Percentiles rank a stretch among this genome's conserved stretches.
phyloP scores from a whole-genome alignment of 1,140 invertebrate species.

The Drosophila ficusphila region DNA sequence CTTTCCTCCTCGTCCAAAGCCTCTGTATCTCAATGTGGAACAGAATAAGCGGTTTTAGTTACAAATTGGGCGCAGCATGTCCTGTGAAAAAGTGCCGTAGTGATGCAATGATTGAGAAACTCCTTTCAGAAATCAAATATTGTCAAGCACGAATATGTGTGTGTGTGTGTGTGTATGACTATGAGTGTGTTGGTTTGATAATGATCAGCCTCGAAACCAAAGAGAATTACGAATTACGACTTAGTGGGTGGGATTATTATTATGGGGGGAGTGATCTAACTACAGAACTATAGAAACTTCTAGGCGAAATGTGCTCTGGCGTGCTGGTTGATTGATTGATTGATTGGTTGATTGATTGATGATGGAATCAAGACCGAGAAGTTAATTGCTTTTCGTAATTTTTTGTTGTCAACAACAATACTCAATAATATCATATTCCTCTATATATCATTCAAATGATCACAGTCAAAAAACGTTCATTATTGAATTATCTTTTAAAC shows the following conservation, averaged over 20 bases:
- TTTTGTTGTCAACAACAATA: slow-evolving; percentile 48
- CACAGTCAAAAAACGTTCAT: slow-evolving; percentile 80
- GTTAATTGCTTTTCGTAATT: slow-evolving; percentile 65
- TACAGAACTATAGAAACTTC: slow-evolving; percentile 14
- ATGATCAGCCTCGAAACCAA: slow-evolving; percentile 19
- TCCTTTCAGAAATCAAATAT: slow-evolving; percentile 67
- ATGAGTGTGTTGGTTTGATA: too few relatives aligned
- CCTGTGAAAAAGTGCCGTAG: slow-evolving; percentile 17
- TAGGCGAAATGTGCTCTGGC: slow-evolving; percentile 14
- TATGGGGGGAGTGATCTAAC: slow-evolving; percentile 15
- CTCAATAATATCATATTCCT: slow-evolving; percentile 45
- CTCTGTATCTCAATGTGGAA: slow-evolving; percentile 51
- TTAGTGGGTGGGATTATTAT: background rate
- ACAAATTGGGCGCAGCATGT: slow-evolving; percentile 41
- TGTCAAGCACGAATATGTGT: slow-evolving; percentile 67
- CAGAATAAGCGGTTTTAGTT: slow-evolving; percentile 43
- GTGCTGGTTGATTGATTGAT: slow-evolving; percentile 26
- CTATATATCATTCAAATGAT: slow-evolving; percentile 72
- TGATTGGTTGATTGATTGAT: slow-evolving; percentile 10
- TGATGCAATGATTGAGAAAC: slow-evolving; percentile 27
- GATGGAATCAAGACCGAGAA: slow-evolving; percentile 46
- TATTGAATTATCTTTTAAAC: slow-evolving; percentile 42
- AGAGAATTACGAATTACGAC: slow-evolving; percentile 14
- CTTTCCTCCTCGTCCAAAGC: slow-evolving; percentile 26
- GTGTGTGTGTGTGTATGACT: too few relatives aligned